These are phyloP conservation scores for Marcusenius ussheri DNA, from an alignment of 2,113 vertebrate genomes.

Conservation along the genomic window DNA sequence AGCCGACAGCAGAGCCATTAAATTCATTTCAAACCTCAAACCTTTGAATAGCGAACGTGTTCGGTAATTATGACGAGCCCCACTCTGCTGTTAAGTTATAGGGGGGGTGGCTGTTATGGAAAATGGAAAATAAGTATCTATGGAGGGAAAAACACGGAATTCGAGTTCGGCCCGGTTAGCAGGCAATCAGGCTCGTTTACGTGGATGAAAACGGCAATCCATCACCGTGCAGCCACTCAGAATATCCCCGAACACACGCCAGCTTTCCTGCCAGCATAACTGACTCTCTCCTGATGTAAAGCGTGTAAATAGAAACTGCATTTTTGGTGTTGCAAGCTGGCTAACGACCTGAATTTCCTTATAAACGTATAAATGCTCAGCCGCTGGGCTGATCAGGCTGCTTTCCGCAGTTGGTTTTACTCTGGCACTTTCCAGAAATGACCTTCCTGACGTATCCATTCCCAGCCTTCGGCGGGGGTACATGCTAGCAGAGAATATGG, in stretches of 20 bases:
- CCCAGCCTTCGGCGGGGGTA: neutral
- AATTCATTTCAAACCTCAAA: neutral
- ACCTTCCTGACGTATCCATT: neutral
- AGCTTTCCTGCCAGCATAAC: constrained; percentile 1
- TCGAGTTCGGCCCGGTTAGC: neutral
- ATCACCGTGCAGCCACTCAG: neutral
- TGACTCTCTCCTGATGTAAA: constrained; percentile 8
- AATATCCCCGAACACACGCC: neutral
- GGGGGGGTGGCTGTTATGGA: neutral
- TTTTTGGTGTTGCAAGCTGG: neutral
- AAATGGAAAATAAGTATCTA: constrained; percentile 12
- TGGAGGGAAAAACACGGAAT: neutral
- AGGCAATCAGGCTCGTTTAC: neutral
- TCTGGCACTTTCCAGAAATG: neutral
- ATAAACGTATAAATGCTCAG: neutral
- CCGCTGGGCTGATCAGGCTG: neutral
- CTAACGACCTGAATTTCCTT: neutral
- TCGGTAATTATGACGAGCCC: neutral
- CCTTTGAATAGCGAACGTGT: neutral
- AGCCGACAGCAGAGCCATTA: neutral
- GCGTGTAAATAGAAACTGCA: neutral
- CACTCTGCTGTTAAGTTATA: neutral
- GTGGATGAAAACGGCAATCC: constrained; percentile 9
- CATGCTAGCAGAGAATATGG: neutral
- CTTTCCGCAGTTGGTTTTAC: neutral